A percentile compares a stretch with the other conserved stretches of the same genome.
Conservation (phyloP, 2,797 vertebrate species). For the Phalloptychus januarius region DNA sequence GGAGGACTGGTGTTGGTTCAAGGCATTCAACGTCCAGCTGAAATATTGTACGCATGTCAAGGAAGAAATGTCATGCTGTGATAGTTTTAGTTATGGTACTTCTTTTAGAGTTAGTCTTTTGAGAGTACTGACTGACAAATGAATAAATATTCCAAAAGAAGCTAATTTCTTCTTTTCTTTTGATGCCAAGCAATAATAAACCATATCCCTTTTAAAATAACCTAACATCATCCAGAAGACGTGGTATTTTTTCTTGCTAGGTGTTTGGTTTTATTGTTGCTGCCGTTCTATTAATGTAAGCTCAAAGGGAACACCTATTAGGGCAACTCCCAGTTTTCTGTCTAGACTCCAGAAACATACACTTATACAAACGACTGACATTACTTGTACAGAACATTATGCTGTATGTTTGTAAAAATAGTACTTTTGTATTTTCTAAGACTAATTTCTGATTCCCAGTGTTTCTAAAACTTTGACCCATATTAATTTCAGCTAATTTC, state of each 20-base stretch:
- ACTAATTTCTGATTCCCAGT: neutral
- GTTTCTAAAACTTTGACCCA: neutral
- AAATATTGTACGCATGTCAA: slow-evolving; percentile 68
- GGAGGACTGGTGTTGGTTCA: slow-evolving; percentile 60
- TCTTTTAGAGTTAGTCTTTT: slow-evolving; percentile 28
- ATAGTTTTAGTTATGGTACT: slow-evolving; percentile 44
- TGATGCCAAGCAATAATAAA: neutral
- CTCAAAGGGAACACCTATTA: slow-evolving; percentile 53
- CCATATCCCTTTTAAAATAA: neutral
- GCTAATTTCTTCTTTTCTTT: slow-evolving; percentile 13
- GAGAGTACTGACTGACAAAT: slow-evolving; percentile 4
- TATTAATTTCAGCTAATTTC: neutral
- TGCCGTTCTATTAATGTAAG: slow-evolving; percentile 39
- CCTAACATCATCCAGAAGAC: neutral
- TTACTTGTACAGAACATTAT: neutral
- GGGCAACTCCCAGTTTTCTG: slow-evolving; percentile 50
- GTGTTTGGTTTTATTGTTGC: slow-evolving; percentile 22
- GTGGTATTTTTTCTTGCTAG: neutral
- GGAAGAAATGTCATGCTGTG: slow-evolving; percentile 45
- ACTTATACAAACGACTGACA: neutral
- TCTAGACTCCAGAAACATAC: slow-evolving; percentile 32
- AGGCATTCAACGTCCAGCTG: slow-evolving; percentile 59
- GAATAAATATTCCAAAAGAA: slow-evolving; percentile 15
- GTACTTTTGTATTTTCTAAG: neutral
- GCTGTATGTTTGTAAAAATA: neutral